phyloP scores from a whole-genome alignment of 2,113 vertebrate species.

The Dromiciops gliroides region DNA sequence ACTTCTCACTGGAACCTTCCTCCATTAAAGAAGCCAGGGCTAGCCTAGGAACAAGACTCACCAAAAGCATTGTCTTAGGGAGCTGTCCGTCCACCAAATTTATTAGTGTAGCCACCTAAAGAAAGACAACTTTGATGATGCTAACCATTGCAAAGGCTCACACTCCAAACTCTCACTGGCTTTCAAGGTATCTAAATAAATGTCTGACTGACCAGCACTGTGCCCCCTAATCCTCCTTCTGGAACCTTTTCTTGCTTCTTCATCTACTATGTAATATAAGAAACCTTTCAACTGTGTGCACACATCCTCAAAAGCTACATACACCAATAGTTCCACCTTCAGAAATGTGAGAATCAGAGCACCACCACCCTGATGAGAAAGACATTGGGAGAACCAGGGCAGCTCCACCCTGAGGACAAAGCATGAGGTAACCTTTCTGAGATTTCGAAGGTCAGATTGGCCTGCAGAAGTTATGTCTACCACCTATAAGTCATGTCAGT shows the following conservation, averaged over 20 bases:
- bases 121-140: neutral
- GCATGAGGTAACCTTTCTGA: no score
- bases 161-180: neutral
- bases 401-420: no score
- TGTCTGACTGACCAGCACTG: neutral
- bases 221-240: neutral
- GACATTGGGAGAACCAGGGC: no score
- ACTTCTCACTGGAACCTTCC: neutral
- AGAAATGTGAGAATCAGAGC: no score
- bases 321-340: neutral
- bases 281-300: neutral
- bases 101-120: neutral
- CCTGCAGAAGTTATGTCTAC: no score
- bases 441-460: no score
- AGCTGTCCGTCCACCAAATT: neutral
- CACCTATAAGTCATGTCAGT: no score
- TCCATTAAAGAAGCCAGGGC: neutral
- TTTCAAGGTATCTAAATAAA: neutral
- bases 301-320: neutral
- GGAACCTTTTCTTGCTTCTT: neutral
- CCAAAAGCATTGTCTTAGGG: neutral
- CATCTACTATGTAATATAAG: neutral
- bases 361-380: no score
- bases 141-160: neutral
- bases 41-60: neutral